Evolutionary conservation across 2,113 vertebrate genomes (phyloP).

Genomic region (Recurvirostra avosetta): DNA sequence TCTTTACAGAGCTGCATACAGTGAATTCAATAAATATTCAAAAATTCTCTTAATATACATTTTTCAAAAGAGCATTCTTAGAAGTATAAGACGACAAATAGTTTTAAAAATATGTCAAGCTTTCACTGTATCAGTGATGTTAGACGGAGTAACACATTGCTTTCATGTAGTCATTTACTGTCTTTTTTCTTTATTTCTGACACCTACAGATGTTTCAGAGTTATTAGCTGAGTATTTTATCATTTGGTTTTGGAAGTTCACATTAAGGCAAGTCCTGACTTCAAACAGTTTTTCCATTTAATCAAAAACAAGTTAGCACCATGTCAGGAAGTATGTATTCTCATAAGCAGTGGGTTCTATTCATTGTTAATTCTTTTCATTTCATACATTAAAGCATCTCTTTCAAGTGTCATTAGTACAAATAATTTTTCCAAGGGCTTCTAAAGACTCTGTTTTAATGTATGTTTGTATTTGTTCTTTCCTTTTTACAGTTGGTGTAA

Average conservation of each 20-base stretch:
- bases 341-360: background rate
- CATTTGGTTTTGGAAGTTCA: background rate
- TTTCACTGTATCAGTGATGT: background rate
- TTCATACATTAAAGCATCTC: background rate
- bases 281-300: background rate
- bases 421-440: background rate
- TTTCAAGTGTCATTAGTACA: background rate
- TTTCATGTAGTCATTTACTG: background rate
- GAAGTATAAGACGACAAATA: background rate
- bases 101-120: background rate
- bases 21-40: background rate
- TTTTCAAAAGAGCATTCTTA: background rate
- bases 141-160: background rate
- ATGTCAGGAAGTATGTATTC: background rate
- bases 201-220: background rate
- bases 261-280: background rate
- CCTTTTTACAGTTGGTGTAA: background rate
- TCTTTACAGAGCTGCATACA: background rate
- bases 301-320: background rate
- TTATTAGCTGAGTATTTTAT: background rate
- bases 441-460: constrained; percentile 13
- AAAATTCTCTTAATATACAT: background rate
- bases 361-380: background rate
- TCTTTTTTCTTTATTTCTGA: background rate
- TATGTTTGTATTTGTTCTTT: background rate